Evolutionary conservation across 2,797 vertebrate species (phyloP).

Genomic region (Pseudomugil gertrudae): DNA sequence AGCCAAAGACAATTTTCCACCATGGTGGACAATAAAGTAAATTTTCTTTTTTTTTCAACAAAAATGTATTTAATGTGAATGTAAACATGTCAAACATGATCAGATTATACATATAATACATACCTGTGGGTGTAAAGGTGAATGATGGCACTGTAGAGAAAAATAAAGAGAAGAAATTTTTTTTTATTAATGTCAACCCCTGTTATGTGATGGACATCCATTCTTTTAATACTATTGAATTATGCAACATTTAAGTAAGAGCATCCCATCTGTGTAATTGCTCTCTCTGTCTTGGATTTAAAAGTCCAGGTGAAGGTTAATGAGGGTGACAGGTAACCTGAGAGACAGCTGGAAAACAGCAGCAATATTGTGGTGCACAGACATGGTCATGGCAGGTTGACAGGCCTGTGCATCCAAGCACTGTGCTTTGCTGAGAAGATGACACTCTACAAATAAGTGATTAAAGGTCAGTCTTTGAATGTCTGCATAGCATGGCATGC

Average conservation of each 20-base stretch:
- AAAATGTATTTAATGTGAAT: background rate
- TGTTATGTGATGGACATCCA: conserved; percentile 6
- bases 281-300: conserved; percentile 34
- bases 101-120: conserved; percentile 22
- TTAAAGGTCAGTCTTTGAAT: conserved; percentile 78
- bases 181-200: background rate
- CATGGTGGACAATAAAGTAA: too few relatives aligned
- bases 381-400: conserved; percentile 64
- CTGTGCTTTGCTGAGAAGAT: conserved; percentile 40
- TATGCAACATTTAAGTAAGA: conserved; percentile 43
- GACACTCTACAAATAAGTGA: conserved; percentile 61
- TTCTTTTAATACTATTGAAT: background rate
- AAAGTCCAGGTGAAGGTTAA: conserved; percentile 71
- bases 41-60: too few relatives aligned
- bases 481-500: conserved; percentile 63
- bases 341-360: conserved; percentile 49
- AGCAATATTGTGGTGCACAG: conserved; percentile 32
- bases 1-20: too few relatives aligned
- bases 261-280: conserved; percentile 26
- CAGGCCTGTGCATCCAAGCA: conserved; percentile 52
- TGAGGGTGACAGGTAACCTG: conserved; percentile 48
- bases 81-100: background rate
- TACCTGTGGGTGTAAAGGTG: conserved; percentile 98
- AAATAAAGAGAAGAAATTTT: conserved; percentile 32
- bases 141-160: conserved; percentile 91